These are phyloP conservation scores for Eolophus roseicapilla DNA, from an alignment of 2,113 vertebrate genomes.

Conservation along the genomic window DNA sequence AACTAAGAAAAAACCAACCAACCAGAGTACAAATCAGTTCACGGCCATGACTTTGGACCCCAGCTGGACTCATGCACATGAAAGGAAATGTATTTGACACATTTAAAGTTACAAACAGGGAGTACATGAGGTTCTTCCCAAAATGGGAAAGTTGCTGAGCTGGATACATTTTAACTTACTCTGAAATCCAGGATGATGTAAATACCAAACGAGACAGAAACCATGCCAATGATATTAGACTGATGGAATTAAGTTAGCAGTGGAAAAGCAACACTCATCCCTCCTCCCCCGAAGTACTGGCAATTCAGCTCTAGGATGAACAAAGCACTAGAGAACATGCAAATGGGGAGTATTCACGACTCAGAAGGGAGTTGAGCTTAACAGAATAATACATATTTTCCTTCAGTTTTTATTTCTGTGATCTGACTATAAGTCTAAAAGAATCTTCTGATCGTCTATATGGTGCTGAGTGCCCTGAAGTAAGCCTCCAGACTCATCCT, in stretches of 20 bases:
- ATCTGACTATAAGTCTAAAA: neutral
- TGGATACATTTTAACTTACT: neutral
- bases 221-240: neutral
- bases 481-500: neutral
- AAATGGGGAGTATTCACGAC: neutral
- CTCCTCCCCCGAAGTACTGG: neutral
- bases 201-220: neutral
- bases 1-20: neutral
- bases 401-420: neutral
- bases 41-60: neutral
- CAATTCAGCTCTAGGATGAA: neutral
- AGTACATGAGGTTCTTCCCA: neutral
- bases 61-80: neutral
- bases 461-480: neutral
- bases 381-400: neutral
- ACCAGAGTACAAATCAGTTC: neutral
- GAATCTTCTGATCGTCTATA: neutral
- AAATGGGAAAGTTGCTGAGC: conserved; percentile 30
- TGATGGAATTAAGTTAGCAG: conserved; percentile 4
- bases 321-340: neutral
- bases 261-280: neutral
- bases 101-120: neutral
- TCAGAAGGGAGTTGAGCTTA: neutral
- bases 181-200: conserved; percentile 16
- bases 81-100: conserved; percentile 19